Evolutionary conservation across 1,140 invertebrate species (phyloP), one percentile per base, ranked within the genome.

Genomic region (Theocolax elegans): DNA sequence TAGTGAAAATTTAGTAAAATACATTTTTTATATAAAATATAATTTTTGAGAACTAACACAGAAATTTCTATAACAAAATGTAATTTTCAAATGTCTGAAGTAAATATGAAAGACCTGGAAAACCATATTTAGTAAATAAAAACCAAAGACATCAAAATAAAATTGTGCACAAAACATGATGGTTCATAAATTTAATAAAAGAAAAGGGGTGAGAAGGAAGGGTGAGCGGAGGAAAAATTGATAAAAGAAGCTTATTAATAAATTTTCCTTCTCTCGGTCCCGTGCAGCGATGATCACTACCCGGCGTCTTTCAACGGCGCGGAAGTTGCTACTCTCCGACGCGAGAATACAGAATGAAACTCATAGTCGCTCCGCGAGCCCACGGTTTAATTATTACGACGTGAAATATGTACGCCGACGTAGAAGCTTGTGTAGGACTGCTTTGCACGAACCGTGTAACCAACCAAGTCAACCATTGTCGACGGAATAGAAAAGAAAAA

Each of bases 321-420:
- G n/a, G 40, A 75, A 74, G 72, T 73, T 71, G 54, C 56, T 72
- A 68, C 71, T 53, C 31, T 65, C 58, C 35, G 40, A 53, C 46
- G 44, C 69, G 66, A 74, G 73, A 75, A 75, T 73, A 76, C 72
- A 74, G 58, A 77, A 77, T 76, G 73, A 77, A 77, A 77, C 59
- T 76, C 72, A 80, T 79, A 82, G 81, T 81, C 78, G 75, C 74
- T 80, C 76, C 23, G 70, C 63, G 76, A 77, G 77, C 78, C 80
- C 75, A 75, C 77, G 73, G 80, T 81, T 83, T 83, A 81, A 83
- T 83, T 81, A 81, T 81, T 81, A 79, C 79, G 71, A 75, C 70
- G 79, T 81, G 77, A 83, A 83, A 81, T 81, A 81, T 82, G 80
- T 77, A 82, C 77, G 70, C 76, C 67, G 74, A 71, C 64, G 74